Evolutionary conservation across 1,140 invertebrate genomes (phyloP), one percentile per base, ranked within the genome.

Genomic region (Drosophila ironensis): DNA sequence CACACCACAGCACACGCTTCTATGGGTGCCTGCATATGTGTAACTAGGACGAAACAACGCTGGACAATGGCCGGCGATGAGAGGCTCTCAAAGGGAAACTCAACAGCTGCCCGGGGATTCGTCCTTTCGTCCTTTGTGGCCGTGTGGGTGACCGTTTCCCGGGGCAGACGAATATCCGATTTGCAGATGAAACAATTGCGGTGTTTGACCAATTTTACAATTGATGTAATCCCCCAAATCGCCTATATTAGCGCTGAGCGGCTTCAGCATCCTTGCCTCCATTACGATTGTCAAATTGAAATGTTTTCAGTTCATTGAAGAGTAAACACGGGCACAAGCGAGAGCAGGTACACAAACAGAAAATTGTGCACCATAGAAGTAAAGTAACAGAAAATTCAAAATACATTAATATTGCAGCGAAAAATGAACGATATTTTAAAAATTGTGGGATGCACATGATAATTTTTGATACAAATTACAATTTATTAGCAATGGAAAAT

Each of bases 251-350:
- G 78, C 69, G 53, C 59, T 70, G 46, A 51, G 41, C 47, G 47
- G 59, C 40, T 56, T 66, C 50, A 60, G 52, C 27, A 38, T 64
- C 57, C 70, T 71, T 72, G 59, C 56, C 50, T 72, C 69, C 50
- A 72, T 72, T 72, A 72, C 69, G 69, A 72, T 72, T 72, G 69
- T 72, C 69, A 72, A 72, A 72, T 72, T 70, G 66, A 87, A 87
- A 87, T 87, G 81, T 87, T 87, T 86, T 75, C 68, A 57, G 76
- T 84, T 87, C 84, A 87, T 87, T 87, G 53, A 87, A 87, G 82
- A 84, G 82, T 70, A 70, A 70, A 70, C 35, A 57, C 47, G 61
- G 42, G 47, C 52, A 61, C 68, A 69, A 12, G 56, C 24, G 51
- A 41, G 42, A 60, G 24, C 63, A 44, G 12, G 2, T 41, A 19